Evolutionary conservation across 2,888 invertebrate genomes (phyloP).

Genomic region (Globia sparganii): DNA sequence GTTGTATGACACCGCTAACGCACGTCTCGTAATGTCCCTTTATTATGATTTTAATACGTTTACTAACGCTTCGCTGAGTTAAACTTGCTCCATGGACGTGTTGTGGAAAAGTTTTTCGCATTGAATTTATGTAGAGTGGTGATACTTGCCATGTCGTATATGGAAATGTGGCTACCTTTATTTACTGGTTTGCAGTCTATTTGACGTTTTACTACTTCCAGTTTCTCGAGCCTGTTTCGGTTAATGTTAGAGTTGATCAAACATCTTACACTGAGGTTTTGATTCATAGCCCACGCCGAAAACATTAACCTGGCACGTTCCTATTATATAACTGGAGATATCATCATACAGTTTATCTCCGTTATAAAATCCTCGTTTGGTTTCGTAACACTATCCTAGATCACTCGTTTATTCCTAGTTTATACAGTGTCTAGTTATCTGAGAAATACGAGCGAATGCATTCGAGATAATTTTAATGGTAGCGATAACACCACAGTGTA

Average conservation of each 20-base stretch:
- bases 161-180: background rate
- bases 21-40: slow-evolving; percentile 43
- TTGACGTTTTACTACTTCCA: background rate
- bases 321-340: background rate
- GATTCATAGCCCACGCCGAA: background rate
- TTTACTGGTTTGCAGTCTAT: background rate
- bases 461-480: slow-evolving; percentile 68
- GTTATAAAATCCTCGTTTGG: slow-evolving; percentile 36
- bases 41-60: slow-evolving; percentile 47
- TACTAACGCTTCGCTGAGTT: slow-evolving; percentile 13
- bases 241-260: background rate
- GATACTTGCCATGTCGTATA: background rate
- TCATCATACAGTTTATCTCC: slow-evolving; percentile 35
- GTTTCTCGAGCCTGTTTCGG: background rate
- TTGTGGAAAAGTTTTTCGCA: slow-evolving; percentile 17
- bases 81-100: slow-evolving; percentile 27
- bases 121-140: background rate
- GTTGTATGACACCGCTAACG: slow-evolving; percentile 59
- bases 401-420: slow-evolving; percentile 51
- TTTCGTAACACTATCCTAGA: slow-evolving; percentile 59
- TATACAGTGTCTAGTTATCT: slow-evolving; percentile 62
- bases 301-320: slow-evolving; percentile 3
- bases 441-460: slow-evolving; percentile 62
- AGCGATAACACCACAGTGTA: slow-evolving; percentile 62
- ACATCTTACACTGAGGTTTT: background rate